Conservation (phyloP, 2,888 invertebrate species). For the Drosophila meridiana region DNA sequence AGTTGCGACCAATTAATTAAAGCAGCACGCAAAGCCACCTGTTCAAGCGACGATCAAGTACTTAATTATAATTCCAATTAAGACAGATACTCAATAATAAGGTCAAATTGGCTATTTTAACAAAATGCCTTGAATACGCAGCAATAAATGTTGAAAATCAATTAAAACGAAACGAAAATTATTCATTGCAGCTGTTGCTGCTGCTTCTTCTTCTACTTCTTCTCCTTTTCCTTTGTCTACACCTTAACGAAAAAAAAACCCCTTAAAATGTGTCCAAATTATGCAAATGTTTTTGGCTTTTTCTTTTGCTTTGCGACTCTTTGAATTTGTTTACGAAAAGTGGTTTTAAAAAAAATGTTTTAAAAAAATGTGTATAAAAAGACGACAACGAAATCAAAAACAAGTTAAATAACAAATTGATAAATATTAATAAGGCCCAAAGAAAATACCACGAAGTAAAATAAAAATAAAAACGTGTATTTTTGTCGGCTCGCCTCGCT, state of each 20-base stretch:
- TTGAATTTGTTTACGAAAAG: conserved; percentile 51
- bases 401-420: conserved; percentile 78
- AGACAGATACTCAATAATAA: conserved; percentile 55
- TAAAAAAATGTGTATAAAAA: conserved; percentile 22
- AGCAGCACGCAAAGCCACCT: conserved; percentile 40
- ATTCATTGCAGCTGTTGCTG: conserved; percentile 8
- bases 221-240: conserved; percentile 17
- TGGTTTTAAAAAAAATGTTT: conserved; percentile 36
- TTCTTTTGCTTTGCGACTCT: conserved; percentile 16
- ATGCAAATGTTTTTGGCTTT: conserved; percentile 44
- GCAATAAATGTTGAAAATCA: conserved; percentile 21
- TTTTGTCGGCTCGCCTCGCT: conserved; percentile 39
- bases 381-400: conserved; percentile 58
- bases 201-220: conserved; percentile 16
- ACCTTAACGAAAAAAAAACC: conserved; percentile 3
- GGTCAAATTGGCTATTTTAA: conserved; percentile 60
- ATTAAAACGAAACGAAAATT: conserved; percentile 29
- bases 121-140: conserved; percentile 43
- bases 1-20: conserved; percentile 44
- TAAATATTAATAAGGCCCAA: conserved; percentile 75
- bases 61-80: conserved; percentile 37
- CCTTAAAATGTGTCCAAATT: conserved; percentile 40
- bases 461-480: conserved; percentile 31
- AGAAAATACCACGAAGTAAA: conserved; percentile 16
- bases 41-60: conserved; percentile 10